phyloP scores from a whole-genome alignment of 2,797 vertebrate species.

The Sebastes variabilis region DNA sequence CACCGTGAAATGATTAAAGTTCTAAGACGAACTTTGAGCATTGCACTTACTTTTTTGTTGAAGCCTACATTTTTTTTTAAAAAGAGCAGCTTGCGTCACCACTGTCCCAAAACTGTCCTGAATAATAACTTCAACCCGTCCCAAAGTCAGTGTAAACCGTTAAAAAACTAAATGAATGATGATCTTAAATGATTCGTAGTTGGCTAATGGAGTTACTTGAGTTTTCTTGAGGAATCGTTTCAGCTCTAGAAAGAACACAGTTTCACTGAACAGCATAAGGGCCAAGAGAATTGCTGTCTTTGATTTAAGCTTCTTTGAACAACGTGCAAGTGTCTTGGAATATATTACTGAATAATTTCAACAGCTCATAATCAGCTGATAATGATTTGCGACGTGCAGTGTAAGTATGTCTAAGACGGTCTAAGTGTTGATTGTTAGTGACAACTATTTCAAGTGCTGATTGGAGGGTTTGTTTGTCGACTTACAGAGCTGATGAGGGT shows the following conservation, averaged over 20 bases:
- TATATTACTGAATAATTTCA: background rate
- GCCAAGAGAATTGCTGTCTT: background rate
- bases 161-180: too few species aligned
- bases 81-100: too few species aligned
- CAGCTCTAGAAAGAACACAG: background rate
- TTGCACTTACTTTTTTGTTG: fast-evolving
- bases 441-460: slow-evolving; percentile 7
- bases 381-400: slow-evolving; percentile 9
- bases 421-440: slow-evolving; percentile 8
- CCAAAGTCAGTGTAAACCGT: too few species aligned
- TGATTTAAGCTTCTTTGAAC: slow-evolving; percentile 1
- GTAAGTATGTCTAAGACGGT: background rate
- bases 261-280: background rate
- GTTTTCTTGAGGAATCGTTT: too few species aligned
- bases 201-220: too few species aligned
- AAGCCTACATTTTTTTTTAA: too few species aligned
- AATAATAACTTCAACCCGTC: too few species aligned
- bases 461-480: background rate
- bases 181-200: too few species aligned
- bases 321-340: background rate
- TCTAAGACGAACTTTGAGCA: too few species aligned
- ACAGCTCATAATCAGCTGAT: slow-evolving; percentile 29
- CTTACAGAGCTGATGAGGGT: background rate
- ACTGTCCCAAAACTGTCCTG: too few species aligned
- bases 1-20: too few species aligned